These are phyloP conservation scores for Esox masquinongy DNA, from an alignment of 2,797 vertebrate genomes.

Conservation along the genomic window DNA sequence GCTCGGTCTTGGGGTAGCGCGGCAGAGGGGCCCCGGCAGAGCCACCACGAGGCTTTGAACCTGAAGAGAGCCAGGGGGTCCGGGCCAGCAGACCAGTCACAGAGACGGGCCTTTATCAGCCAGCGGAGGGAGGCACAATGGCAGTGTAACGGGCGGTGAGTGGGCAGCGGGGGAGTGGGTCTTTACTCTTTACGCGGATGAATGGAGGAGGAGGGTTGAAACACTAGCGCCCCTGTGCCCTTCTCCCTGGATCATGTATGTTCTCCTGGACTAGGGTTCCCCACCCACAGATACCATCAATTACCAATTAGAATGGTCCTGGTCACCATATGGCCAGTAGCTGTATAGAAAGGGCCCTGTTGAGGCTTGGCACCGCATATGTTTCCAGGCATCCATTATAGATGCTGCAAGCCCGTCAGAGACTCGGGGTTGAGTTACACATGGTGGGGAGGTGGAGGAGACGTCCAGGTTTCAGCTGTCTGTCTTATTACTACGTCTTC, in stretches of 20 bases:
- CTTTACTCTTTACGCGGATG: conserved; percentile 79
- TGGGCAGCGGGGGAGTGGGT: conserved; percentile 27
- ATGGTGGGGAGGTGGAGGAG: conserved; percentile 16
- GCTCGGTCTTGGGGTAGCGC: conserved; percentile 57
- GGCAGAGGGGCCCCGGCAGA: conserved; percentile 35
- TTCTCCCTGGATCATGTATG: conserved; percentile 67
- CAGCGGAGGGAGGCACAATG: conserved; percentile 60
- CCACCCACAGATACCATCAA: conserved; percentile 79
- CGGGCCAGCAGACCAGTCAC: conserved; percentile 54
- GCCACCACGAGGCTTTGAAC: conserved; percentile 55
- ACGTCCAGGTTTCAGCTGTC: conserved; percentile 42
- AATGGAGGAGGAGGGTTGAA: conserved; percentile 77
- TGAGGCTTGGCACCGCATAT: conserved; percentile 68
- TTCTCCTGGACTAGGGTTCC: conserved; percentile 60
- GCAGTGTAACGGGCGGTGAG: conserved; percentile 56
- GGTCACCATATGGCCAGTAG: conserved; percentile 82
- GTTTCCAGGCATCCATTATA: conserved; percentile 65
- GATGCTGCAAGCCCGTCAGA: conserved; percentile 58
- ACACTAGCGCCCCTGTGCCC: conserved; percentile 67
- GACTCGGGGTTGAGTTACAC: conserved; percentile 67
- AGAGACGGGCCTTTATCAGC: conserved; percentile 71
- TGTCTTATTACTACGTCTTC: conserved; percentile 30
- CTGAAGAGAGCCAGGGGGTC: conserved; percentile 51
- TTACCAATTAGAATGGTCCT: conserved; percentile 69
- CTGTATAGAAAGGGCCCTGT: conserved; percentile 69